Percentiles rank a stretch among this genome's conserved stretches.
Conservation (phyloP, 2,888 invertebrate species). For the Pristionchus arcanus region DNA sequence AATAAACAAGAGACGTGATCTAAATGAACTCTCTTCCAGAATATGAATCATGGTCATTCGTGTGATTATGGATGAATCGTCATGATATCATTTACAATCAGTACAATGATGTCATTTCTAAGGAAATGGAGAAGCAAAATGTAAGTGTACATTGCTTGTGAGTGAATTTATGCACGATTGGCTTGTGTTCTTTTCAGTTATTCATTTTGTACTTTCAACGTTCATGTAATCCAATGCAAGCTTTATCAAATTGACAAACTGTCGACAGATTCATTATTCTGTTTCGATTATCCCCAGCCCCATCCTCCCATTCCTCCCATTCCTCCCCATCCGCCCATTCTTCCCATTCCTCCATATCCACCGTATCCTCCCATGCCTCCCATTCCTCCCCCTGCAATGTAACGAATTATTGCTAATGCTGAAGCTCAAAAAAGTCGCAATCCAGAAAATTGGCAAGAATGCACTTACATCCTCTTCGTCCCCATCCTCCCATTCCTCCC, state of each 20-base stretch:
- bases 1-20: not conserved
- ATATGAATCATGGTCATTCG: not conserved
- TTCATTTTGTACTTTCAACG: no score
- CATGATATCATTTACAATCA: not conserved
- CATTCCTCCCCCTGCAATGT: not conserved
- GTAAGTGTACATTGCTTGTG: no score
- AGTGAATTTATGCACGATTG: no score
- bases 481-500: not conserved
- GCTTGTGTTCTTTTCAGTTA: no score
- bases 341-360: not conserved
- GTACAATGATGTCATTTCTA: not conserved
- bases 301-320: no score
- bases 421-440: not conserved
- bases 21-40: not conserved
- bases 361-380: conserved; percentile 3
- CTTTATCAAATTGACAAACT: no score
- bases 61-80: not conserved
- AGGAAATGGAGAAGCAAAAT: no score
- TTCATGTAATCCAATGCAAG: no score
- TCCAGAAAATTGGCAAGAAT: not conserved
- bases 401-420: not conserved
- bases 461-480: not conserved
- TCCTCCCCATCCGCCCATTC: not conserved
- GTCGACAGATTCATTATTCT: no score
- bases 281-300: not conserved